phyloP scores from a whole-genome alignment of 2,113 vertebrate genomes.

The Notothenia rossii region DNA sequence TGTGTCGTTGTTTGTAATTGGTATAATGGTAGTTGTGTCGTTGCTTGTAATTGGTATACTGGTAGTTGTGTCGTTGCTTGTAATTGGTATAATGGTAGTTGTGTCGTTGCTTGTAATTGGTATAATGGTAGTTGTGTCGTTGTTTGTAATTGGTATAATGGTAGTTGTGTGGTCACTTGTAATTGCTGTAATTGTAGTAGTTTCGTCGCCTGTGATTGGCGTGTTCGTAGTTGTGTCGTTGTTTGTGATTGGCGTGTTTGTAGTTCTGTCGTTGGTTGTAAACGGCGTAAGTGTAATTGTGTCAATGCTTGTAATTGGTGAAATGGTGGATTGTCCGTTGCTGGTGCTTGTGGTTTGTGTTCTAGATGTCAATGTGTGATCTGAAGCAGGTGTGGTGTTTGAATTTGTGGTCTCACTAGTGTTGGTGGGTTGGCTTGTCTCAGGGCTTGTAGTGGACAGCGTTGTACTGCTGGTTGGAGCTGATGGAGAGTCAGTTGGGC shows the following conservation, averaged over 20 bases:
- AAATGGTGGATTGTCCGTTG: neutral
- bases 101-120: neutral
- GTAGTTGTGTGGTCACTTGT: neutral
- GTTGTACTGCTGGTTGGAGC: neutral
- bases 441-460: neutral
- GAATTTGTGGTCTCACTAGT: slow-evolving; percentile 13
- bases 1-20: neutral
- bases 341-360: neutral
- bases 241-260: neutral
- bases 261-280: neutral
- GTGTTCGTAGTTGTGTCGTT: neutral
- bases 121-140: neutral
- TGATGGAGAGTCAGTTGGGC: neutral
- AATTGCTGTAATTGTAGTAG: fast-evolving
- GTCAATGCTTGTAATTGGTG: too few species aligned
- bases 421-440: neutral
- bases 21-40: neutral
- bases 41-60: neutral
- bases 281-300: too few species aligned
- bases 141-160: fast-evolving
- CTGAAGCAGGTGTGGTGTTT: neutral
- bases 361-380: neutral
- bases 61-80: neutral
- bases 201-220: neutral
- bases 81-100: neutral